Conservation (phyloP, 2,113 vertebrate genomes). For the Gorsachius goisagi region DNA sequence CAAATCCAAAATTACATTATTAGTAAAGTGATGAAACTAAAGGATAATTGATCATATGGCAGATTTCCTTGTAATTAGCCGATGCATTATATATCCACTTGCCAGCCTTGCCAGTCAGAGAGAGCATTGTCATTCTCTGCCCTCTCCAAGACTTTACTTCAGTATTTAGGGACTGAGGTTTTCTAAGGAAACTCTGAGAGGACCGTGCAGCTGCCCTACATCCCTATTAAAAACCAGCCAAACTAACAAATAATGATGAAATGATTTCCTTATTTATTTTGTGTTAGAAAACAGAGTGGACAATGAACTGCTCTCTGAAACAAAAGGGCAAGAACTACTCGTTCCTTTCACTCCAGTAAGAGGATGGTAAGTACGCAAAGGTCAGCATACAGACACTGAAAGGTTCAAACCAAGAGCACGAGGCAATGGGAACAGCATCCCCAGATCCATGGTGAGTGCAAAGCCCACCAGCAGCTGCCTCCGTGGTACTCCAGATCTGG, state of each 20-base stretch:
- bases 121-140: background rate
- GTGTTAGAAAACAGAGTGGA: conserved; percentile 52
- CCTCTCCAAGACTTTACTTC: background rate
- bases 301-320: conserved; percentile 55
- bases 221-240: conserved; percentile 41
- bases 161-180: background rate
- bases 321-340: conserved; percentile 39
- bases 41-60: background rate
- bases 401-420: conserved; percentile 7
- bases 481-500: background rate
- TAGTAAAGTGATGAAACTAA: background rate
- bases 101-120: background rate
- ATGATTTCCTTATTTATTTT: conserved; percentile 57
- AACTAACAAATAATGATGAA: conserved; percentile 61
- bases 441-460: background rate
- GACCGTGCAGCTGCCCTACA: background rate
- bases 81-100: background rate
- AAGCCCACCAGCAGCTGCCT: conserved; percentile 15
- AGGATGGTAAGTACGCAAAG: conserved; percentile 27
- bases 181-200: conserved; percentile 30
- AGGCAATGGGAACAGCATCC: conserved; percentile 13
- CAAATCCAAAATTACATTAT: background rate
- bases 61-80: background rate
- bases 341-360: background rate
- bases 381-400: conserved; percentile 20